Conservation (phyloP, 1,140 invertebrate genomes). For the Epicauta chinensis region DNA sequence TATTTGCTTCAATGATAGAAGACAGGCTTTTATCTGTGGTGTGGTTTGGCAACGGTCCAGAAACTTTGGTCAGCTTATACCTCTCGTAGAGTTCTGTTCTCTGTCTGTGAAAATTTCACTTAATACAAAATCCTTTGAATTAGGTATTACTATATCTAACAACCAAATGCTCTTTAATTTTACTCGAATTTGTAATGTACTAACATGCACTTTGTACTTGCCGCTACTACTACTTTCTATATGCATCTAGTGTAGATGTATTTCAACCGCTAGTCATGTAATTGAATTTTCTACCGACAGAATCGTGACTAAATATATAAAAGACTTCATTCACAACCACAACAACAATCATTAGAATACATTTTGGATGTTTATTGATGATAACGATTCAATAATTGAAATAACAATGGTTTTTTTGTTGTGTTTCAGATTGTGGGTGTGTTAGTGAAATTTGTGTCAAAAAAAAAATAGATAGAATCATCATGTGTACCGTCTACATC, state of each 20-base stretch:
- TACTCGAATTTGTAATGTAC: no score
- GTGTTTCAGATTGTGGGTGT: conserved; percentile 14
- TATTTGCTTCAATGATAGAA: no score
- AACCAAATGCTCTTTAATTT: no score
- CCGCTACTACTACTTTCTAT: no score
- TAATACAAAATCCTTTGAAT: no score
- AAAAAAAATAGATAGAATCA: neutral
- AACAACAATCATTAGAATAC: neutral
- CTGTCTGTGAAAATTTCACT: no score
- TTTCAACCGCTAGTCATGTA: no score
- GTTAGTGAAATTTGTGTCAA: conserved; percentile 2
- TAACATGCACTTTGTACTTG: no score
- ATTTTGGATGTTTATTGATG: neutral
- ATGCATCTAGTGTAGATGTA: no score
- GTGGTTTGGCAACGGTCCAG: conserved; percentile 5
- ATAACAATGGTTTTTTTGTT: neutral
- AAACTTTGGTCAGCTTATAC: no score
- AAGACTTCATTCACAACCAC: neutral
- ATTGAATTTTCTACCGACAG: neutral
- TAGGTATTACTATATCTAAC: no score
- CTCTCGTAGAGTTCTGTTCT: no score
- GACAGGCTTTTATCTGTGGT: neutral
- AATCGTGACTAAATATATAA: neutral
- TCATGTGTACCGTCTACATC: neutral
- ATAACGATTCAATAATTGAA: neutral